Conservation (phyloP, 2,797 vertebrate genomes). For the Garrulus glandarius region DNA sequence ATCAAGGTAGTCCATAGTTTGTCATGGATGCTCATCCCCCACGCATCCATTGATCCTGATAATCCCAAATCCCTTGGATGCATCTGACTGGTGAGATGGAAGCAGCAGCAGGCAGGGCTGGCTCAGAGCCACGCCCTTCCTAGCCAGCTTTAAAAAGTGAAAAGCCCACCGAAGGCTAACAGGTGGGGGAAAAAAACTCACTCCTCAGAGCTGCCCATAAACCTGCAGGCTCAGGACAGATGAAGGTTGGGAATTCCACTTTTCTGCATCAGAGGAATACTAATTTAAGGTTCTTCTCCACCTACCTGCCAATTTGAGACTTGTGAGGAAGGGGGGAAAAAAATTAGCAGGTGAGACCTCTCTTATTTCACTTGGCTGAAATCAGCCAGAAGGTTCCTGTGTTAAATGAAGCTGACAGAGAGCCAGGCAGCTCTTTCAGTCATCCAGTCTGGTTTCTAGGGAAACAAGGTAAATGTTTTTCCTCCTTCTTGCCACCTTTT, state of each 20-base stretch:
- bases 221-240: background rate
- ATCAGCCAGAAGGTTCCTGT: background rate
- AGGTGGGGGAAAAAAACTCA: background rate
- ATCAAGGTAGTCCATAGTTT: background rate
- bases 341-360: background rate
- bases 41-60: background rate
- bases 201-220: background rate
- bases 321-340: background rate
- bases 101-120: background rate
- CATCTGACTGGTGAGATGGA: background rate
- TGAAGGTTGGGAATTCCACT: background rate
- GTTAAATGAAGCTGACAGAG: background rate
- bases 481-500: background rate
- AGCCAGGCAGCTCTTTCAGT: conserved; percentile 16
- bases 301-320: background rate
- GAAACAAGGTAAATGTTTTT: conserved; percentile 62
- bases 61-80: background rate
- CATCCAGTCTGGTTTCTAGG: conserved; percentile 47
- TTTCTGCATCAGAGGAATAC: background rate
- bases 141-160: background rate
- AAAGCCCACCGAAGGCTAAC: background rate
- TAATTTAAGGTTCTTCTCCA: background rate
- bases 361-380: conserved; percentile 6
- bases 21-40: rapidly evolving
- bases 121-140: background rate